phyloP scores from a whole-genome alignment of 2,797 vertebrate genomes.

The Enoplosus armatus region DNA sequence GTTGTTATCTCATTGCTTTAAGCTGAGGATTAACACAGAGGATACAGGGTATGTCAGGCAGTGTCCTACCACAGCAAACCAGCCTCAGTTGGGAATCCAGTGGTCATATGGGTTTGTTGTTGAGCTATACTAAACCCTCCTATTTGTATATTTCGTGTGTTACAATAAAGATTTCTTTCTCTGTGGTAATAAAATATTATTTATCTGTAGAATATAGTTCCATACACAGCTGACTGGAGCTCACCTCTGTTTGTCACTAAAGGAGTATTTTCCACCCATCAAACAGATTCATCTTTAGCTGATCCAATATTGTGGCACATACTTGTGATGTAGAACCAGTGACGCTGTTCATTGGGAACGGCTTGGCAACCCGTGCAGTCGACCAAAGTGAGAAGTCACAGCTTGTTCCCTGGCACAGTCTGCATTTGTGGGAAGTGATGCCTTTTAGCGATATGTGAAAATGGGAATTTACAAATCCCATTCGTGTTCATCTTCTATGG shows the following conservation, averaged over 20 bases:
- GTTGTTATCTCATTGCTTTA: slow-evolving; percentile 67
- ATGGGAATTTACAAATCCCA: slow-evolving; percentile 21
- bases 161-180: neutral
- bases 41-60: slow-evolving; percentile 37
- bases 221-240: neutral
- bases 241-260: neutral
- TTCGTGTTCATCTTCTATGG: neutral
- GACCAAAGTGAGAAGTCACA: slow-evolving; percentile 49
- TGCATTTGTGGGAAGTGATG: slow-evolving; percentile 18
- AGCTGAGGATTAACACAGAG: slow-evolving; percentile 74
- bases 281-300: neutral
- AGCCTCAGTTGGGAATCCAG: neutral
- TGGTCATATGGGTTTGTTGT: slow-evolving; percentile 2
- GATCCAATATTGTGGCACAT: slow-evolving; percentile 5
- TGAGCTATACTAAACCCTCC: neutral
- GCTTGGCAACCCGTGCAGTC: slow-evolving; percentile 12
- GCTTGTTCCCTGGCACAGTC: slow-evolving; percentile 49
- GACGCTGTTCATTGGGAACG: neutral
- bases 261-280: slow-evolving; percentile 1
- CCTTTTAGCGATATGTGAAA: slow-evolving; percentile 19
- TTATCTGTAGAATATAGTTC: neutral
- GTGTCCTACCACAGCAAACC: slow-evolving; percentile 39
- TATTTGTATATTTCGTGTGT: neutral
- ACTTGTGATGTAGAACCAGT: slow-evolving; percentile 14
- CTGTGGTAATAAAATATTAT: neutral